phyloP scores from a whole-genome alignment of 2,797 vertebrate species.

The Merluccius polli region DNA sequence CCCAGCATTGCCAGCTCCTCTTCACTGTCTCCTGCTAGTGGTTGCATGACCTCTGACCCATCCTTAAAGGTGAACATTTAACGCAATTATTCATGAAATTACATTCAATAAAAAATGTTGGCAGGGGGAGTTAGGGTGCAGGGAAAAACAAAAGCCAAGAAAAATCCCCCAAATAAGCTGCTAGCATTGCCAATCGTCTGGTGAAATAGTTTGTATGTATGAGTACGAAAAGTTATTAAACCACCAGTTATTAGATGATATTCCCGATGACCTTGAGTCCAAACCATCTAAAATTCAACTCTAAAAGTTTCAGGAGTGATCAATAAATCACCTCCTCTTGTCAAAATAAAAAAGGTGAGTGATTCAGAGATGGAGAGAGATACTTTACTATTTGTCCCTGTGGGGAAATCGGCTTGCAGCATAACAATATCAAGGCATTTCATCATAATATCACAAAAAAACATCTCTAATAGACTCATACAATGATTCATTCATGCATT shows the following conservation, averaged over 20 bases:
- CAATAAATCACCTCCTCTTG: not conserved
- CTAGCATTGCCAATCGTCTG: not conserved
- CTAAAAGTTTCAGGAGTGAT: not conserved
- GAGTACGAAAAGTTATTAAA: not conserved
- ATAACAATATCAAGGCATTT: too few relatives aligned
- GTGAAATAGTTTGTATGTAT: not conserved
- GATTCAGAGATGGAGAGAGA: too few relatives aligned
- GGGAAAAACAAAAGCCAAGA: conserved; percentile 9
- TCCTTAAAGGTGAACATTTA: conserved; percentile 65
- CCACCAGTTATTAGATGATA: not conserved
- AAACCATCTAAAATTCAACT: not conserved
- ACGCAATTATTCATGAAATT: conserved; percentile 39
- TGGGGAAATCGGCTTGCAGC: too few relatives aligned
- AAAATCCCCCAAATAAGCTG: not conserved
- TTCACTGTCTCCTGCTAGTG: conserved; percentile 47
- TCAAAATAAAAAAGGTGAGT: not conserved
- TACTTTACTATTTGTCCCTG: too few relatives aligned
- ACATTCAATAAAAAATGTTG: not conserved
- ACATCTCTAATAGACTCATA: too few relatives aligned
- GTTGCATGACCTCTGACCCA: conserved; percentile 56
- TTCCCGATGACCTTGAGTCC: not conserved
- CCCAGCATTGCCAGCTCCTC: conserved; percentile 56
- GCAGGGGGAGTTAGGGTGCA: not conserved
- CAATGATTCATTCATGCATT: too few relatives aligned
- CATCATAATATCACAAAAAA: too few relatives aligned